These are phyloP conservation scores for Apamea anceps DNA, from an alignment of 2,888 invertebrate genomes.

Conservation along the genomic window DNA sequence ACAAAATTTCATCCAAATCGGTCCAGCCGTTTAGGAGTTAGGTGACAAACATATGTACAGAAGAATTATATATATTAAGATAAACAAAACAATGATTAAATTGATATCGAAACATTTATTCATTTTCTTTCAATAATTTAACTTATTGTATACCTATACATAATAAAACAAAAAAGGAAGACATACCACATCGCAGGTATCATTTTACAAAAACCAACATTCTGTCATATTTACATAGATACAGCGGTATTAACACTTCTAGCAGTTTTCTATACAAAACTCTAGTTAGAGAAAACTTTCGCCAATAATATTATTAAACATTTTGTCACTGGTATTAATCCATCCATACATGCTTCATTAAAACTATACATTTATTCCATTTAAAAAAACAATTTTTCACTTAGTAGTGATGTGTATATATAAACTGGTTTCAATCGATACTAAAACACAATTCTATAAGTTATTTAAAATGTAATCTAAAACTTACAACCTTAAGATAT, in stretches of 20 bases:
- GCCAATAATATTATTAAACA: conserved; percentile 59
- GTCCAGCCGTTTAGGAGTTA: too few relatives aligned
- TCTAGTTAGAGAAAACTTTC: conserved; percentile 46
- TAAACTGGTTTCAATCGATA: conserved; percentile 54
- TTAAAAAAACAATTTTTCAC: conserved; percentile 36
- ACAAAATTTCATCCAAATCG: too few relatives aligned
- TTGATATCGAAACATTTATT: conserved; percentile 88
- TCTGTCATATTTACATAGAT: conserved; percentile 85
- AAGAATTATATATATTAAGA: too few relatives aligned
- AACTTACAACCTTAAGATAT: conserved; percentile 72
- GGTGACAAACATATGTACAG: too few relatives aligned
- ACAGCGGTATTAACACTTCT: conserved; percentile 70
- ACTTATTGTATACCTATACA: conserved; percentile 85
- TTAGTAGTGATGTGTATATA: conserved; percentile 46
- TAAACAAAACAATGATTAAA: conserved; percentile 40
- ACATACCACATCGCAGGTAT: conserved; percentile 82
- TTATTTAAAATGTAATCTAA: conserved; percentile 58
- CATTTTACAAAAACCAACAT: conserved; percentile 82
- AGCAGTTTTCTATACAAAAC: conserved; percentile 51
- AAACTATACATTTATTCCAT: conserved; percentile 38
- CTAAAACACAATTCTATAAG: conserved; percentile 50
- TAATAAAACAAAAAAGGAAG: conserved; percentile 88
- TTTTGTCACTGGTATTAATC: conserved; percentile 57
- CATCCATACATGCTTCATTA: conserved; percentile 52
- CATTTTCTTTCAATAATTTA: conserved; percentile 89